Conservation (phyloP, 2,113 vertebrate genomes). For the Heterocephalus glaber region DNA sequence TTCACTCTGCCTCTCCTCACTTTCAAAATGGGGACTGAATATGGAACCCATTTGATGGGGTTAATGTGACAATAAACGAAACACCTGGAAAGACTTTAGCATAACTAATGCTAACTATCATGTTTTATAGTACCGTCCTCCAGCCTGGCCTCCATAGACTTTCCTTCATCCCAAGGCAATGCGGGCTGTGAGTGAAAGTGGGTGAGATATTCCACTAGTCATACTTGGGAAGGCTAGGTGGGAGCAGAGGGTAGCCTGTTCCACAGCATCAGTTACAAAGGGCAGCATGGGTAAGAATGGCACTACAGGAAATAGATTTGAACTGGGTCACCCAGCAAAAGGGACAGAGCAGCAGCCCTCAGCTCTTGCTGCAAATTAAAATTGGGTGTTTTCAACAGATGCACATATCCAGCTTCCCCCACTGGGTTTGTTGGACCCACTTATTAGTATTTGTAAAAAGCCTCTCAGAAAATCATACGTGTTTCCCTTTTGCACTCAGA, state of each 20-base stretch:
- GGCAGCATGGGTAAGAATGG: neutral
- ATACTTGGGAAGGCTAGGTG: neutral
- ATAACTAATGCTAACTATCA: constrained; percentile 54
- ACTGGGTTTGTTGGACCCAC: neutral
- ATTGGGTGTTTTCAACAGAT: neutral
- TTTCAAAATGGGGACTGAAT: constrained; percentile 8
- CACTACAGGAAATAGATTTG: neutral
- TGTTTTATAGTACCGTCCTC: constrained; percentile 54
- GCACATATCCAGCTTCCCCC: neutral
- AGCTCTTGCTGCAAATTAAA: neutral
- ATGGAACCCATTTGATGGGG: neutral
- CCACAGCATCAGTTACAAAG: neutral
- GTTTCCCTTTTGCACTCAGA: neutral
- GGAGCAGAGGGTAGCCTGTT: neutral
- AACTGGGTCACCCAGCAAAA: constrained; percentile 46
- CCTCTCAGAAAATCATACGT: neutral
- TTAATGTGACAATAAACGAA: constrained; percentile 50
- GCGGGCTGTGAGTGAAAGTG: constrained; percentile 26
- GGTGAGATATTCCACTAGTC: constrained; percentile 52
- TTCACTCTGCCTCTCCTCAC: neutral
- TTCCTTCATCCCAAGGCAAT: neutral
- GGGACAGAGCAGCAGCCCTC: neutral
- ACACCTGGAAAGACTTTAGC: constrained; percentile 15
- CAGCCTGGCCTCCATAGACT: neutral
- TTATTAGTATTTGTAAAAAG: neutral